Conservation (phyloP, 2,113 vertebrate genomes). For the Labrus mixtus region DNA sequence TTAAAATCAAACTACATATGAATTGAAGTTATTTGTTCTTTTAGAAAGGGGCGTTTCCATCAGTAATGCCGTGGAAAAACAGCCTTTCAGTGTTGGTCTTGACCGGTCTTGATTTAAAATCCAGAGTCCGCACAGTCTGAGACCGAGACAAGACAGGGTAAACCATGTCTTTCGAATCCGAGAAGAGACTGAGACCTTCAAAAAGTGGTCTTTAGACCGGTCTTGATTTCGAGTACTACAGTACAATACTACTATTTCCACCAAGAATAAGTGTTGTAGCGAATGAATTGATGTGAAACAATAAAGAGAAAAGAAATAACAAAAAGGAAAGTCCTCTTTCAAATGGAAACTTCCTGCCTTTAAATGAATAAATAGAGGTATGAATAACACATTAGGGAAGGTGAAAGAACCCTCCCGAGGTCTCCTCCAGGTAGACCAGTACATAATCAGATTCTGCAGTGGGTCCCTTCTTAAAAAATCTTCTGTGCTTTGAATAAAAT, state of each 20-base stretch:
- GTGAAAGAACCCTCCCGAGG: slow-evolving; percentile 2
- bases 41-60: too few relatives aligned
- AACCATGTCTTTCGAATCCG: too few relatives aligned
- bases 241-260: not conserved
- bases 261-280: not conserved
- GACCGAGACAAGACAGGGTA: too few relatives aligned
- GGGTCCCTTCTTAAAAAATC: slow-evolving; percentile 9
- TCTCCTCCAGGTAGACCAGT: slow-evolving; percentile 1
- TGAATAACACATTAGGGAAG: slow-evolving; percentile 1
- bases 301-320: not conserved
- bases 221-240: too few relatives aligned
- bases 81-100: too few relatives aligned
- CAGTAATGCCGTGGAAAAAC: too few relatives aligned
- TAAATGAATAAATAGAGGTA: not conserved
- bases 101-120: too few relatives aligned
- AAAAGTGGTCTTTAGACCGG: too few relatives aligned
- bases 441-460: not conserved
- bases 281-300: not conserved
- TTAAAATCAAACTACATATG: too few relatives aligned
- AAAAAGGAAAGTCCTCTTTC: not conserved
- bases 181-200: too few relatives aligned
- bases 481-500: slow-evolving; percentile 32
- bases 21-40: too few relatives aligned
- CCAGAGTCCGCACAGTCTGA: too few relatives aligned
- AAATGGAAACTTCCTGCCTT: slow-evolving; percentile 1